Conservation (phyloP, 2,113 vertebrate genomes). For the Girardinichthys multiradiatus region DNA sequence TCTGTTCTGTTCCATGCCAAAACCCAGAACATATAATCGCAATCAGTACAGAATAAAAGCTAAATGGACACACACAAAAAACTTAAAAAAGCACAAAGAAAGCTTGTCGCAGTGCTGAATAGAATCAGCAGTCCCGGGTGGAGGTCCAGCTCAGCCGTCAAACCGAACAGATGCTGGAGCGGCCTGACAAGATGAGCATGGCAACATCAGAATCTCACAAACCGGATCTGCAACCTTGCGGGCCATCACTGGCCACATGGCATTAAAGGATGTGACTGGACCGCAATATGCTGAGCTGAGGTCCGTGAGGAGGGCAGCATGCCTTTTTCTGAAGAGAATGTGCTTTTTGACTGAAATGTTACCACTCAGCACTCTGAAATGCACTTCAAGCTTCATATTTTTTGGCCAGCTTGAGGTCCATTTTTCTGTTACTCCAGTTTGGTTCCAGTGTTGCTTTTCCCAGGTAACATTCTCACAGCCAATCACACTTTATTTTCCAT, state of each 20-base stretch:
- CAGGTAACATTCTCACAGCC: conserved; percentile 14
- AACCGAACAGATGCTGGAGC: conserved; percentile 24
- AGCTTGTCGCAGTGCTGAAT: conserved; percentile 24
- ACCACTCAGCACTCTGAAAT: not conserved
- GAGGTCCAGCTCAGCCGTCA: not conserved
- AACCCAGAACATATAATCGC: conserved; percentile 9
- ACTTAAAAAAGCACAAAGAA: conserved; percentile 22
- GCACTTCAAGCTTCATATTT: not conserved
- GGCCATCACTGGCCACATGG: conserved; percentile 24
- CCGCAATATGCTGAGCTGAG: not conserved
- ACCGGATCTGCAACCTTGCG: conserved; percentile 24
- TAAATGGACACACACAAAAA: not conserved
- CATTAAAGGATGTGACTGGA: conserved; percentile 56
- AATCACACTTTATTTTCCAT: not conserved
- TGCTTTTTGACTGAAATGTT: not conserved
- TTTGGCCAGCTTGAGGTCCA: not conserved
- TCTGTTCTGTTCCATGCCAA: not conserved
- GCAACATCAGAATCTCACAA: conserved; percentile 43
- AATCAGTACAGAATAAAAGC: conserved; percentile 12
- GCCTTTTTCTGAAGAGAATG: conserved; percentile 17
- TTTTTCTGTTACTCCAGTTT: not conserved
- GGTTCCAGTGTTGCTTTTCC: conserved; percentile 16
- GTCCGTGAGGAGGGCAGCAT: conserved; percentile 18
- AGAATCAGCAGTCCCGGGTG: conserved; percentile 23
- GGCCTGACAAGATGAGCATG: conserved; percentile 29